Evolutionary conservation across 1,140 invertebrate species (phyloP), one percentile per base, ranked within the genome.

Genomic region (Panagrolaimus sp.): DNA sequence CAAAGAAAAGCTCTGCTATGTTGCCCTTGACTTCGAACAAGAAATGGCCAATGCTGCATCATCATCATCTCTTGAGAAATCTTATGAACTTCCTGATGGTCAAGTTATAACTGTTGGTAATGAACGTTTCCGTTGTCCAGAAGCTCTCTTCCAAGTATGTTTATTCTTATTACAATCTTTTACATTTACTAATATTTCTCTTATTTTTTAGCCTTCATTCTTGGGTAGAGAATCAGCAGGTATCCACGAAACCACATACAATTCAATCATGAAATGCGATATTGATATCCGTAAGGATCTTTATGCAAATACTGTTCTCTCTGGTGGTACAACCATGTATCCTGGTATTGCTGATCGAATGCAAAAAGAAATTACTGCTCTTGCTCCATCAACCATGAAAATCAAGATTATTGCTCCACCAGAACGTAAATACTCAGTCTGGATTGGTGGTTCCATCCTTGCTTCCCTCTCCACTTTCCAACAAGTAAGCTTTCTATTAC

Each of bases 201-300:
- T 63, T 21, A 63, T 32, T 63, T 32, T 63, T 71, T 62, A 75
- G 76, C 74, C 75, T 15, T 78, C 76, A 63, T 77, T 77, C 67
- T 47, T 69, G 78, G 85, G 92, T 84, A 94, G 94, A 91, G 92
- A 94, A 89, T 91, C 91, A 63, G 91, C 90, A 84, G 92, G 92
- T 78, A 93, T 94, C 85, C 91, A 93, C 84, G 92, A 94, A 86
- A 94, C 93, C 77, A 91, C 91, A 65, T 94, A 93, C 89, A 94
- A 94, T 87, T 93, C 91, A 75, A 94, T 96, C 88, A 94, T 94
- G 92, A 94, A 94, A 88, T 94, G 92, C 86, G 92, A 94, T 83
- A 89, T 91, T 76, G 90, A 92, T 81, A 92, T 92, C 86, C 88
- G 91, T 85, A 93, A 89, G 87, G 91, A 93, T 86, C 85, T 93